Conservation (phyloP, 2,797 vertebrate genomes). For the Scleropages formosus region DNA sequence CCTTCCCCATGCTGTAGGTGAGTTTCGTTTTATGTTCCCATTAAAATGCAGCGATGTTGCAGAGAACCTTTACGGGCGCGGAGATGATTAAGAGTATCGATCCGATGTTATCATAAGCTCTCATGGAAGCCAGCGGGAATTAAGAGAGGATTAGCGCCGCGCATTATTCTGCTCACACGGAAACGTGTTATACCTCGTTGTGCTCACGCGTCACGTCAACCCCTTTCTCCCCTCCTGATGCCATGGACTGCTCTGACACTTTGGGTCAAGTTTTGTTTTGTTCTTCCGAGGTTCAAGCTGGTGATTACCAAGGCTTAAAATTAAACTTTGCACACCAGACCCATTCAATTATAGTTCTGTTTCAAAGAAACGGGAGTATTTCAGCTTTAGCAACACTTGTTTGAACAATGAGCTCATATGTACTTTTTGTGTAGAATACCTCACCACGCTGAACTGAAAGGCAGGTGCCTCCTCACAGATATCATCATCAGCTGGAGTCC, state of each 20-base stretch:
- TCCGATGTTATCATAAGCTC: constrained; percentile 8
- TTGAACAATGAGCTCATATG: too few species aligned
- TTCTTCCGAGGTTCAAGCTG: background rate
- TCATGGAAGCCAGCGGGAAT: background rate
- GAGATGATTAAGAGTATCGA: background rate
- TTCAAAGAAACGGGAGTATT: too few species aligned
- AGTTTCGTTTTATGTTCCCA: background rate
- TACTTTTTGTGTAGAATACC: too few species aligned
- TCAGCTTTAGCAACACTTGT: too few species aligned
- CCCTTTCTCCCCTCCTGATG: too few species aligned
- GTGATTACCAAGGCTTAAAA: background rate
- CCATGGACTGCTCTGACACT: background rate
- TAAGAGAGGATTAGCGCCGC: background rate
- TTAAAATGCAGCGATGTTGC: background rate
- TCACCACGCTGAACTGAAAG: too few species aligned
- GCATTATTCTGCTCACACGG: background rate
- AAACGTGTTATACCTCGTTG: background rate
- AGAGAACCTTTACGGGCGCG: background rate
- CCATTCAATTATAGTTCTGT: too few species aligned
- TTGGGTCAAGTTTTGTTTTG: background rate
- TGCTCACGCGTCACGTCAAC: too few species aligned
- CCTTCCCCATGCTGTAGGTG: background rate
- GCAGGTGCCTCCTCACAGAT: too few species aligned
- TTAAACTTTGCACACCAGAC: too few species aligned
- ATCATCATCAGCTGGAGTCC: too few species aligned